Percentiles rank a stretch among this genome's conserved stretches.
Evolutionary conservation across 2,113 vertebrate species (phyloP).

Genomic region (Campylorhamphus procurvoides): DNA sequence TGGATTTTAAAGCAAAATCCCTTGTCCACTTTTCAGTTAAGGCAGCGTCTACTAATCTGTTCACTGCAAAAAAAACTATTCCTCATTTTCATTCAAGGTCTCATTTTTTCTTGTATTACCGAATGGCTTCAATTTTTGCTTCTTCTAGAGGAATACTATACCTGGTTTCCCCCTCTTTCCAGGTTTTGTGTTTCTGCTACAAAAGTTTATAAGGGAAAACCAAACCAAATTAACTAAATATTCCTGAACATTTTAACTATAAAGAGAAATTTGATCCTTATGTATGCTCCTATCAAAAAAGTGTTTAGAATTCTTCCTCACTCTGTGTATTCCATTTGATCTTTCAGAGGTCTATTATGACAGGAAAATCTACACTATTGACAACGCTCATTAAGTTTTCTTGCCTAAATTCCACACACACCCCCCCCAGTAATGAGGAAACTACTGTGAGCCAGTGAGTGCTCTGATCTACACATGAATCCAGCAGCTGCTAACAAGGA

Average conservation of each 20-base stretch:
- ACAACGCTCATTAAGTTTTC: background rate
- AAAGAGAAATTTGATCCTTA: background rate
- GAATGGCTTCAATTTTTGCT: background rate
- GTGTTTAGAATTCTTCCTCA: background rate
- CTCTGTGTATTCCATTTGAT: background rate
- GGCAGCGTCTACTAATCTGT: background rate
- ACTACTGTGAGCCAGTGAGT: background rate
- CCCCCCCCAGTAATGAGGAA: background rate
- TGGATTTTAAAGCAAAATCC: background rate
- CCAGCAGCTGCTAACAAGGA: background rate
- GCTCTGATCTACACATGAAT: background rate
- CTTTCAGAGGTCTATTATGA: background rate
- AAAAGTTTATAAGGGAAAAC: background rate
- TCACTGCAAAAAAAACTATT: background rate
- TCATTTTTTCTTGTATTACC: background rate
- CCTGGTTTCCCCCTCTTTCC: background rate
- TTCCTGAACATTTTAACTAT: background rate
- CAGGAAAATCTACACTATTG: background rate
- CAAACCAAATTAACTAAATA: background rate
- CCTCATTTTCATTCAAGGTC: background rate
- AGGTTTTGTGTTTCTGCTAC: background rate
- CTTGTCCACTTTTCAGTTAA: background rate
- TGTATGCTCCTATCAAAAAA: background rate
- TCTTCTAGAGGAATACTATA: background rate
- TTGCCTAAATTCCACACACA: background rate